These are phyloP conservation scores for Volucella inflata DNA, from an alignment of 2,888 invertebrate genomes.

Conservation along the genomic window DNA sequence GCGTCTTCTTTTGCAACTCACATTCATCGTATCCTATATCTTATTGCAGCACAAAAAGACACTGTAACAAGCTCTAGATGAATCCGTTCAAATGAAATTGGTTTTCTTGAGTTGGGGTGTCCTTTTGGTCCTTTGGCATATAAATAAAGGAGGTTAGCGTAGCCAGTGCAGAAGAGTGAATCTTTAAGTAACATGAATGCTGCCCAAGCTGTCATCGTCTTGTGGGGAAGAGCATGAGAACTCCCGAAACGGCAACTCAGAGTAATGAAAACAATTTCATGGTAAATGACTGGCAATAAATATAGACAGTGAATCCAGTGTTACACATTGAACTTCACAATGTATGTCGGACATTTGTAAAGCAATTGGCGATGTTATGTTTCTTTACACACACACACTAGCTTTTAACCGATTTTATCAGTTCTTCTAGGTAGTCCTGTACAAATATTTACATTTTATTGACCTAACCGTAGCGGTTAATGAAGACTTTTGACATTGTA, in stretches of 20 bases:
- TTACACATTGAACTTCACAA: conserved; percentile 46
- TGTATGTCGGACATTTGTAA: conserved; percentile 57
- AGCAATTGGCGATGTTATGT: conserved; percentile 38
- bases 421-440: no score
- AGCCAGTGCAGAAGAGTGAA: conserved; percentile 6
- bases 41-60: conserved; percentile 1
- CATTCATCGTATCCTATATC: conserved; percentile 1
- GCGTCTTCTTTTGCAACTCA: neutral
- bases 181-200: conserved; percentile 14
- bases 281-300: conserved; percentile 53
- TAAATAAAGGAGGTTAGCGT: conserved; percentile 21
- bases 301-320: conserved; percentile 50
- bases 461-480: no score
- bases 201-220: conserved; percentile 7
- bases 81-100: conserved; percentile 10
- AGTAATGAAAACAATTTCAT: conserved; percentile 50
- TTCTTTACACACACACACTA: conserved; percentile 3
- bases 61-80: neutral
- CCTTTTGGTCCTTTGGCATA: conserved; percentile 36
- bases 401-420: no score
- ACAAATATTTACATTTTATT: no score
- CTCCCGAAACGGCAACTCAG: neutral
- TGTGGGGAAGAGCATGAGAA: neutral
- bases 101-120: conserved; percentile 43
- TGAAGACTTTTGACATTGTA: no score